Conservation (phyloP, 2,113 vertebrate genomes). For the Anhinga rufa region DNA sequence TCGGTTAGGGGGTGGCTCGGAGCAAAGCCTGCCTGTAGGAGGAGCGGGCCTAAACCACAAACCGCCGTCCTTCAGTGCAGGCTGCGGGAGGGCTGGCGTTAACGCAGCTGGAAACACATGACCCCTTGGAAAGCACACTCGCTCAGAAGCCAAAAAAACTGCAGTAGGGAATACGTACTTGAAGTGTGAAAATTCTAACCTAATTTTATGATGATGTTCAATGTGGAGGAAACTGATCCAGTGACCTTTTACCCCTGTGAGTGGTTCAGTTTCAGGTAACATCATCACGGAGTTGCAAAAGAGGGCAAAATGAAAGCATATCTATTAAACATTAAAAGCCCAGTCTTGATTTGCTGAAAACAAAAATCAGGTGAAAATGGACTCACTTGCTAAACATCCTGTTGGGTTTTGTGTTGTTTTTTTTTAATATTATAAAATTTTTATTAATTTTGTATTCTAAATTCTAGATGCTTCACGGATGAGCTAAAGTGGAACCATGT, state of each 20-base stretch:
- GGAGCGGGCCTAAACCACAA: rapidly evolving
- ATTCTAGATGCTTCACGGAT: background rate
- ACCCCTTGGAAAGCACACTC: background rate
- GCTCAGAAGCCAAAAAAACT: background rate
- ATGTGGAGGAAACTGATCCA: background rate
- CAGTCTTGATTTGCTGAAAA: background rate
- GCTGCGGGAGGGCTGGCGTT: too few species aligned
- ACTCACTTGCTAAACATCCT: background rate
- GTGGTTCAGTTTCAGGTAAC: background rate
- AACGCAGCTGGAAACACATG: background rate
- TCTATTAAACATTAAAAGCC: background rate
- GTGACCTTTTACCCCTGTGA: rapidly evolving
- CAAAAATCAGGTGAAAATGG: background rate
- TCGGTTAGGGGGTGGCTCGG: too few species aligned
- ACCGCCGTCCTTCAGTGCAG: rapidly evolving
- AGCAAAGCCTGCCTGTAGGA: too few species aligned
- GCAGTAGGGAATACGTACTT: too few species aligned
- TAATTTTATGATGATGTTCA: background rate
- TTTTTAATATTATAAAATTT: too few species aligned
- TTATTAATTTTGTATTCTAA: background rate
- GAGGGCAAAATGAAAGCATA: background rate
- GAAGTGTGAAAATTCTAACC: background rate
- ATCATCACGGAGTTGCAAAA: background rate
- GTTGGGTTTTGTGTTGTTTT: background rate
- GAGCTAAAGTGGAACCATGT: background rate